These are phyloP conservation scores for Psophia crepitans DNA, from an alignment of 2,113 vertebrate species.

Conservation along the genomic window DNA sequence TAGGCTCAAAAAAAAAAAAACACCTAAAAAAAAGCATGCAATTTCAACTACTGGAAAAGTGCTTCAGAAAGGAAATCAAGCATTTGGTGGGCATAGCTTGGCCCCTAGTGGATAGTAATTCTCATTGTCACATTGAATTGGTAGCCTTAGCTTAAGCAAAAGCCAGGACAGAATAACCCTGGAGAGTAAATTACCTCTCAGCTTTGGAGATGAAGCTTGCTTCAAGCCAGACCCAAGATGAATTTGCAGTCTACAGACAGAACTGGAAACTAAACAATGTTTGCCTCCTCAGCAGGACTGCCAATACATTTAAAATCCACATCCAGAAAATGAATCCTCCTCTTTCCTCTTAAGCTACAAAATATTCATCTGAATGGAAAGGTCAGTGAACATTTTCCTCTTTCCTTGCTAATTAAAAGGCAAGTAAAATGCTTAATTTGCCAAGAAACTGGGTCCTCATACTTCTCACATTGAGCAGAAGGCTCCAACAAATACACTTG, in stretches of 20 bases:
- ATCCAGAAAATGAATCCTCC: slow-evolving; percentile 5
- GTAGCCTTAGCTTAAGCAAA: slow-evolving; percentile 54
- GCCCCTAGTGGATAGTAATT: slow-evolving; percentile 53
- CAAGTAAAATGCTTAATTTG: slow-evolving; percentile 23
- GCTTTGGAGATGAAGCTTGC: slow-evolving; percentile 42
- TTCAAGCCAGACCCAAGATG: slow-evolving; percentile 30
- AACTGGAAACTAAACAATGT: background rate
- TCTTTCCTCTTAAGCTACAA: background rate
- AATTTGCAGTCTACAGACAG: slow-evolving; percentile 39
- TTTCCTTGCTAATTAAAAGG: slow-evolving; percentile 18
- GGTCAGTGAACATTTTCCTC: background rate
- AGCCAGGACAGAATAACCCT: slow-evolving; percentile 16
- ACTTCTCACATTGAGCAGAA: slow-evolving; percentile 34
- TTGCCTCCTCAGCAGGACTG: slow-evolving; percentile 21
- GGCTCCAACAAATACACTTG: background rate
- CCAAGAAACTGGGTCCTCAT: background rate
- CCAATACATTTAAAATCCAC: background rate
- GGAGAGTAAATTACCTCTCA: slow-evolving; percentile 48
- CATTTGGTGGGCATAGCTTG: slow-evolving; percentile 56
- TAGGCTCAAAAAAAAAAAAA: background rate
- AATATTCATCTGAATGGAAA: background rate
- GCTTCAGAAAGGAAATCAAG: slow-evolving; percentile 28
- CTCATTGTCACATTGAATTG: slow-evolving; percentile 57
- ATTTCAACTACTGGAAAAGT: slow-evolving; percentile 14
- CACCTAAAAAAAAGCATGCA: background rate